Evolutionary conservation across 2,113 vertebrate genomes (phyloP), one percentile per base, ranked within the genome.

Genomic region (Sorex fumeus): DNA sequence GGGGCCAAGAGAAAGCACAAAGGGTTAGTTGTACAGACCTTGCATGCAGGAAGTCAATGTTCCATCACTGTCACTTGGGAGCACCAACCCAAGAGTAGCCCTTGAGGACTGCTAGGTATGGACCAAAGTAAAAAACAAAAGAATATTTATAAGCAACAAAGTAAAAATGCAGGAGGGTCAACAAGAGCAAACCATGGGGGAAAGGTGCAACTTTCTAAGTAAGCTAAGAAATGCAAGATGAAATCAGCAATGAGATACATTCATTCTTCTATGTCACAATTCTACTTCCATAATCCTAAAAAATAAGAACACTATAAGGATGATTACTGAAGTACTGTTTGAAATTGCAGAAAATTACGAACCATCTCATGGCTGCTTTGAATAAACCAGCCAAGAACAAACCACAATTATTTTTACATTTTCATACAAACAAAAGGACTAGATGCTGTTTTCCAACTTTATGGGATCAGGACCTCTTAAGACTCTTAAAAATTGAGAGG

Each of bases 201-300:
- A 62, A 78, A 70, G 23, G 8, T 47, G 69, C 81, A 95, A 74
- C 32, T 36, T 67, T 62, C 90, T 72, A 8, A 94, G 47, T 89
- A 93, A 95, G 86, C 81, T 91, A 95, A 93, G 74, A 95, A 93
- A 95, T 84, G 70, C 72, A 60, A n/a, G 53, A 53, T 53, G 4
- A 53, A 53, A 53, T 16, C 53, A 53, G 53, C 53, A 53, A 53
- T 53, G 12, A 53, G 53, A 53, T 53, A 64, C 62, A 9, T 8
- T 9, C 84, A 87, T 36, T 72, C 81, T 53, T 95, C 66, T 94
- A 91, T 60, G 8, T 36, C 91, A 30, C 69, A 80, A 91, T 27
- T 80, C n/a, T 75, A 90, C 23, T 83, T 91, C 43, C 77, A 91
- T 36, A 93, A 80, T 81, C 87, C 57, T 74, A 18, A 80, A 72